Conservation (phyloP, 1,140 invertebrate species). For the Chelonus insularis region DNA sequence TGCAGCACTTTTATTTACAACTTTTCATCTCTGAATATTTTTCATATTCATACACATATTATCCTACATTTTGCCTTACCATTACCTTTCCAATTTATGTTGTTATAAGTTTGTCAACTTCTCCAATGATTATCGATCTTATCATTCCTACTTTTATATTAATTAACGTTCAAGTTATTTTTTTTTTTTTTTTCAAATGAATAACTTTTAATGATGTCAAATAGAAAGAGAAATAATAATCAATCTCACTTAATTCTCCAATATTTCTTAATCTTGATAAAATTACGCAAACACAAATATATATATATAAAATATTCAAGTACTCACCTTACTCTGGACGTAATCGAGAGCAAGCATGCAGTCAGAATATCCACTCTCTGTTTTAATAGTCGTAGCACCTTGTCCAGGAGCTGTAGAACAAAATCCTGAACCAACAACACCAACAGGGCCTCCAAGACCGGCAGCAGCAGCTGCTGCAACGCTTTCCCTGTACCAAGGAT, state of each 20-base stretch:
- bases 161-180: not conserved
- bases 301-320: not conserved
- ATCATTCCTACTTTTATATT: not conserved
- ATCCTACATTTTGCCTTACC: no score
- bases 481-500: constrained; percentile 73
- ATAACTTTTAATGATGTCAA: no score
- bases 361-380: constrained; percentile 72
- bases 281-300: not conserved
- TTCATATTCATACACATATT: no score
- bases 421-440: constrained; percentile 58
- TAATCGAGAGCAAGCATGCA: constrained; percentile 74
- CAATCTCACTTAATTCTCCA: no score
- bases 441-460: constrained; percentile 56
- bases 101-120: no score
- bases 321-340: constrained; percentile 69
- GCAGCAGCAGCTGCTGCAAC: constrained; percentile 65
- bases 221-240: no score
- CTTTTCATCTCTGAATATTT: not conserved
- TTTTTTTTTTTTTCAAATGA: no score
- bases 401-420: constrained; percentile 56
- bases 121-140: no score
- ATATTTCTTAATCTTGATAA: no score
- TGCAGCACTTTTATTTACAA: not conserved
- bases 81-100: no score
- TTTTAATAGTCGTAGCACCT: constrained; percentile 65